phyloP scores from a whole-genome alignment of 1,140 invertebrate species.

The Drosophila sproati region DNA sequence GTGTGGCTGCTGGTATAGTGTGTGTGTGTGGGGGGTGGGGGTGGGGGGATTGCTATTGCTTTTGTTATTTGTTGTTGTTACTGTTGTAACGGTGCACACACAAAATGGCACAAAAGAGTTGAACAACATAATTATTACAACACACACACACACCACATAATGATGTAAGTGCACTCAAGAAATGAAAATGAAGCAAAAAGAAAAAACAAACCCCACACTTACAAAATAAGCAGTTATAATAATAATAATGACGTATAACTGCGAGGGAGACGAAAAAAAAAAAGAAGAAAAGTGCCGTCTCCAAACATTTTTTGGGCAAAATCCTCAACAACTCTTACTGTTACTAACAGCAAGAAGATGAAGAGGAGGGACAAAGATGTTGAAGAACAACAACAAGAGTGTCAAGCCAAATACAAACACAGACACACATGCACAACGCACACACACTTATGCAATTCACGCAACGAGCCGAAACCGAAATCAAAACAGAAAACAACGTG shows the following conservation, averaged over 20 bases:
- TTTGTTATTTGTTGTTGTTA: slow-evolving; percentile 28
- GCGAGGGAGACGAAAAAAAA: slow-evolving; percentile 1
- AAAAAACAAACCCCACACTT: slow-evolving; percentile 11
- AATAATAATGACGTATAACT: slow-evolving; percentile 15
- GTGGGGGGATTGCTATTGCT: slow-evolving; percentile 11
- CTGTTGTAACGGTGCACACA: slow-evolving; percentile 40
- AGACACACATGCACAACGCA: slow-evolving; percentile 3
- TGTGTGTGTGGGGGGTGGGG: slow-evolving; percentile 9
- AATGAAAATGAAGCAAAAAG: slow-evolving; percentile 1
- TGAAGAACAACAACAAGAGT: neutral
- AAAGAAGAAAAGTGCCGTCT: slow-evolving; percentile 24
- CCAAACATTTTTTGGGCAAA: slow-evolving; percentile 14
- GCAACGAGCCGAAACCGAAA: slow-evolving; percentile 28
- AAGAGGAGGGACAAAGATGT: no score
- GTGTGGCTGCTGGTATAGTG: neutral
- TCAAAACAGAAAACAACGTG: slow-evolving; percentile 5
- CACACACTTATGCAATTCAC: slow-evolving; percentile 6
- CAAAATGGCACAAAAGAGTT: slow-evolving; percentile 67
- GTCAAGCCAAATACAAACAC: slow-evolving; percentile 12
- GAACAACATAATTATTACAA: slow-evolving; percentile 67
- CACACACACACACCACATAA: slow-evolving; percentile 42
- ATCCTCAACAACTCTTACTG: slow-evolving; percentile 13
- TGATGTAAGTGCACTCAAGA: slow-evolving; percentile 59
- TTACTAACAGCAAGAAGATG: neutral
- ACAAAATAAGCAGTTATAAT: slow-evolving; percentile 42